Base-by-base conservation (phyloP, 1,140 invertebrate genomes). In the Drosophila ercepeae region DNA sequence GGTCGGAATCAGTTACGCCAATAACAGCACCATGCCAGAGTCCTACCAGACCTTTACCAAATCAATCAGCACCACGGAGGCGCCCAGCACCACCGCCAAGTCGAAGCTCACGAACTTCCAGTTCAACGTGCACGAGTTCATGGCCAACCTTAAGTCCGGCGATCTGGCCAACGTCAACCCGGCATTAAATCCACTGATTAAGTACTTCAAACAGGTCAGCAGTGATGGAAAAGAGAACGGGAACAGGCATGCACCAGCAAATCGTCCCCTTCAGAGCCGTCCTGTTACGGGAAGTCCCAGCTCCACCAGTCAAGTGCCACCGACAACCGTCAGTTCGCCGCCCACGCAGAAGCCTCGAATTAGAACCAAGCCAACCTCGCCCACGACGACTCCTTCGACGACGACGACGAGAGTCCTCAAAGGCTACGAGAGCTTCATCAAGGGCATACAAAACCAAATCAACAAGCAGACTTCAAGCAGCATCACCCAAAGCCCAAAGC, bases 61-160 rank as follows among this genome's bases (percentile, higher is more conserved):
- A 57, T 53, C 71, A 0, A 48, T 76, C 16, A 68, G 59, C 50
- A 52, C 76, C 11, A 81, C 75, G 34, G 52, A 39, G 4, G 29
- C 49, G 0, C 39, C 41, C 14, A 57, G 32, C 6, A 49, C 44
- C 18, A 75, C 74, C 11, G 6, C 49, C 0, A 84, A 69, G 23
- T 61, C 89, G 1, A 48, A 61, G 23, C 32, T 48, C 41, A 63
- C 75, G 0, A 69, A 77, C 34, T 74, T 84, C 51, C 86, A 91
- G 46, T 91, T 90, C 23, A 84, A 89, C 42, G 57, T 91, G 4
- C 82, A 79, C n/a, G 86, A 91, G 21, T 90, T 91, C 23, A 86
- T 91, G 68, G 69, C 89, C 5, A 90, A 76, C 34, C 45, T 91
- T 0, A 83, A 91, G 54, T 57, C 68, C 1, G 75, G 79, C 23